These are phyloP conservation scores for Parochlus steinenii DNA, from an alignment of 2,888 invertebrate genomes.

Conservation along the genomic window DNA sequence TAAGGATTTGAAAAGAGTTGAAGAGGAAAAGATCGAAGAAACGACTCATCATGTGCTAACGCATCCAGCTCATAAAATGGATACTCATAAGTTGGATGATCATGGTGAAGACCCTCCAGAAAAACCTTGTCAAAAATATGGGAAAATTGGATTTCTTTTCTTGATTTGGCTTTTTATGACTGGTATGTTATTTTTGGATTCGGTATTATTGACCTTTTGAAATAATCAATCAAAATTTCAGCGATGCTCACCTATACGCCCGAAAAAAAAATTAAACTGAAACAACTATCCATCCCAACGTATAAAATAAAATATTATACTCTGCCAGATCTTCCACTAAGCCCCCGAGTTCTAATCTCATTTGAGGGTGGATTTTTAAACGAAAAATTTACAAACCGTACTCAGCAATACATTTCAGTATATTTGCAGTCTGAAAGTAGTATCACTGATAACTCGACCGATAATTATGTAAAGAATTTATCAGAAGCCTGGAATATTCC, in stretches of 20 bases:
- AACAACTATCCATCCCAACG: conserved; percentile 24
- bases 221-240: too few relatives aligned
- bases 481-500: conserved; percentile 42
- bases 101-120: conserved; percentile 3
- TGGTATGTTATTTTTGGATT: too few relatives aligned
- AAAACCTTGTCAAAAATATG: conserved; percentile 10
- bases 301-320: conserved; percentile 21
- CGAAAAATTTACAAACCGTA: conserved; percentile 14
- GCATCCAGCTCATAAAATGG: conserved; percentile 2
- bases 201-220: neutral
- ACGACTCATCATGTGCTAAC: neutral
- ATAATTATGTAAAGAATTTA: conserved; percentile 26
- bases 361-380: conserved; percentile 38
- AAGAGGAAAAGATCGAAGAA: conserved; percentile 3
- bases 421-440: conserved; percentile 14
- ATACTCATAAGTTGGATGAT: conserved; percentile 1
- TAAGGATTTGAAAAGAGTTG: neutral
- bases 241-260: conserved; percentile 22
- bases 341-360: conserved; percentile 29
- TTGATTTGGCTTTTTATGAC: conserved; percentile 8
- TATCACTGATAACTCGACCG: neutral
- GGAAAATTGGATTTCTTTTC: conserved; percentile 5
- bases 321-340: conserved; percentile 19
- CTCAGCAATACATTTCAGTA: neutral
- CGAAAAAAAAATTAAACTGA: conserved; percentile 25